Percentiles rank a stretch among this genome's conserved stretches.
Conservation (phyloP, 2,888 invertebrate genomes). For the Ariolimax columbianus region DNA sequence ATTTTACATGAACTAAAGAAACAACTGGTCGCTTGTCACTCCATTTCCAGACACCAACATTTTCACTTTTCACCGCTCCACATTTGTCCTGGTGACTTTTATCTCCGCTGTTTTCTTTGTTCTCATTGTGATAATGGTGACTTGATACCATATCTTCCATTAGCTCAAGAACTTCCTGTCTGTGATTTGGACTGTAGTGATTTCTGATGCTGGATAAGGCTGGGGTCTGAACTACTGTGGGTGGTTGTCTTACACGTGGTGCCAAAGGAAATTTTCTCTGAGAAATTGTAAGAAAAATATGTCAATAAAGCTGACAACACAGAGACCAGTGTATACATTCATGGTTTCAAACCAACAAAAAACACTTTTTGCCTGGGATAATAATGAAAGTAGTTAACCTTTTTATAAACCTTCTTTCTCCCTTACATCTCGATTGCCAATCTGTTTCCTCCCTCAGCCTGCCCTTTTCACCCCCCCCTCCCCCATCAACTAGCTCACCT, state of each 20-base stretch:
- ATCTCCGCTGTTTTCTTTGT: constrained; percentile 30
- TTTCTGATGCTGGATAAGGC: constrained; percentile 67
- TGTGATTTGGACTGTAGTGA: constrained; percentile 62
- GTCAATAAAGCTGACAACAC: too few relatives aligned
- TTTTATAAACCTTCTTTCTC: too few relatives aligned
- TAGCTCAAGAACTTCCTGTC: constrained; percentile 45
- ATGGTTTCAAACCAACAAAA: too few relatives aligned
- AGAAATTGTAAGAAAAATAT: constrained; percentile 36
- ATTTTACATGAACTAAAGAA: constrained; percentile 8
- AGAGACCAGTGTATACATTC: too few relatives aligned
- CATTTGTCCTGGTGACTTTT: not conserved
- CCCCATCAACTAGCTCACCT: too few relatives aligned
- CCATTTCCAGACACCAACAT: not conserved
- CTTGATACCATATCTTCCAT: not conserved
- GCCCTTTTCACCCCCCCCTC: too few relatives aligned
- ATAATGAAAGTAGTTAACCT: too few relatives aligned
- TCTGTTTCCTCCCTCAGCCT: too few relatives aligned
- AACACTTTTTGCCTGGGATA: too few relatives aligned
- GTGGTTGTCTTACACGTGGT: constrained; percentile 62
- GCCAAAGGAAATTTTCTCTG: constrained; percentile 67
- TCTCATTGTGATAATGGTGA: not conserved
- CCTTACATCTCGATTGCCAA: too few relatives aligned
- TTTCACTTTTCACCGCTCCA: not conserved
- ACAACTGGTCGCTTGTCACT: not conserved
- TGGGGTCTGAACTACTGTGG: constrained; percentile 68